A percentile compares a stretch with the other conserved stretches of the same genome.
phyloP scores from a whole-genome alignment of 2,888 invertebrate species.

The Acrobeloides nanus region DNA sequence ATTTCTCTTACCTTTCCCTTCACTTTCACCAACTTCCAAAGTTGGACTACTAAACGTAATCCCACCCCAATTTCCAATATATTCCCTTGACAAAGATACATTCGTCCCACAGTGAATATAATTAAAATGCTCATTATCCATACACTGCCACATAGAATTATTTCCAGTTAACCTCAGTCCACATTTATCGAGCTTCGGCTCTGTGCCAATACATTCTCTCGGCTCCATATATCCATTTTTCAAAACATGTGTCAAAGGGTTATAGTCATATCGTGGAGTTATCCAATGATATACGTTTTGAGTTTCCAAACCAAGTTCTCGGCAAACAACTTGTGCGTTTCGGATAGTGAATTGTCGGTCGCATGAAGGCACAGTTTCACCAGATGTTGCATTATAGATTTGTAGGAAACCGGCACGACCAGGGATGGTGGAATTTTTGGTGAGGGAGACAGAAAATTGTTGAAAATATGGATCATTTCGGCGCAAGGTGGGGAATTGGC shows the following conservation, averaged over 20 bases:
- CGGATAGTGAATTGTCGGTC: constrained; percentile 88
- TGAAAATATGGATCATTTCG: constrained; percentile 51
- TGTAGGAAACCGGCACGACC: constrained; percentile 43
- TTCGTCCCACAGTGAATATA: constrained; percentile 92
- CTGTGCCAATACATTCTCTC: constrained; percentile 65
- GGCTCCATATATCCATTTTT: constrained; percentile 93
- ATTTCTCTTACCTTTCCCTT: constrained; percentile 16
- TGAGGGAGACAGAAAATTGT: constrained; percentile 33
- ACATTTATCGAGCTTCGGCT: constrained; percentile 58
- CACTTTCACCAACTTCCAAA: constrained; percentile 24
- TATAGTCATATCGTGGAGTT: constrained; percentile 72
- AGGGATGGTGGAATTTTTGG: constrained; percentile 28
- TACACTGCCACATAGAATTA: constrained; percentile 63
- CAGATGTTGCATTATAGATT: constrained; percentile 84
- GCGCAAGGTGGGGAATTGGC: constrained; percentile 44
- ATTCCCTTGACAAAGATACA: no score
- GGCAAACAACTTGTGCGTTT: constrained; percentile 79
- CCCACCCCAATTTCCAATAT: constrained; percentile 85
- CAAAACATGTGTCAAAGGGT: constrained; percentile 72
- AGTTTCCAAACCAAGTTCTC: constrained; percentile 80
- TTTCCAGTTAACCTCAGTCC: constrained; percentile 39
- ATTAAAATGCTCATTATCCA: constrained; percentile 74
- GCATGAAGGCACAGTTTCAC: constrained; percentile 94
- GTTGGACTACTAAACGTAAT: constrained; percentile 63
- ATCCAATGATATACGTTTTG: constrained; percentile 80